A percentile compares a stretch with the other conserved stretches of the same genome.
phyloP scores from a whole-genome alignment of 2,113 vertebrate species.

The Calidris pygmaea region DNA sequence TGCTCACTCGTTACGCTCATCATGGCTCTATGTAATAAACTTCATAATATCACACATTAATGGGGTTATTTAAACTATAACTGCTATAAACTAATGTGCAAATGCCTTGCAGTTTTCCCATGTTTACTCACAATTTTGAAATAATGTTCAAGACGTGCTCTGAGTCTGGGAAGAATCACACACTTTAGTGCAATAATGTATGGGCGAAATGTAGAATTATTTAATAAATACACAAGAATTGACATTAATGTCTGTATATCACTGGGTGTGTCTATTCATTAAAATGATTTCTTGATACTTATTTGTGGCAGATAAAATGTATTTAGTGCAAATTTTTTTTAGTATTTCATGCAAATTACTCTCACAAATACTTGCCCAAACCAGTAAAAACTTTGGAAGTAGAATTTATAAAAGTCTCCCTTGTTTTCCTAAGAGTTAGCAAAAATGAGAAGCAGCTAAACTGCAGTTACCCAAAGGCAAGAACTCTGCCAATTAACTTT shows the following conservation, averaged over 20 bases:
- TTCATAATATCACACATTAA: conserved; percentile 53
- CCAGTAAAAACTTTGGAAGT: conserved; percentile 32
- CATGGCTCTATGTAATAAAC: conserved; percentile 55
- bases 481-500: not conserved
- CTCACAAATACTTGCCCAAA: conserved; percentile 25
- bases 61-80: conserved; percentile 61
- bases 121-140: conserved; percentile 47
- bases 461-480: not conserved
- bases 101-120: conserved; percentile 40
- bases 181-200: conserved; percentile 53
- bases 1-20: conserved; percentile 44
- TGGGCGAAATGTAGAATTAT: conserved; percentile 6
- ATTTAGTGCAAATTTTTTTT: too few relatives aligned
- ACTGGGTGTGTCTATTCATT: conserved; percentile 43
- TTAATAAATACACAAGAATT: conserved; percentile 63
- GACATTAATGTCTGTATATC: not conserved
- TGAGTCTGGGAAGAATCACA: conserved; percentile 5
- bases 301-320: conserved; percentile 33
- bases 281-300: conserved; percentile 54
- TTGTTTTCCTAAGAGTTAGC: not conserved
- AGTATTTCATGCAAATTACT: conserved; percentile 62
- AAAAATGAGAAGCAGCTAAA: not conserved
- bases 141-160: not conserved
- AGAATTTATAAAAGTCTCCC: not conserved
- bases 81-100: conserved; percentile 36